phyloP scores from a whole-genome alignment of 2,888 invertebrate species.

The Drosophila yooni region DNA sequence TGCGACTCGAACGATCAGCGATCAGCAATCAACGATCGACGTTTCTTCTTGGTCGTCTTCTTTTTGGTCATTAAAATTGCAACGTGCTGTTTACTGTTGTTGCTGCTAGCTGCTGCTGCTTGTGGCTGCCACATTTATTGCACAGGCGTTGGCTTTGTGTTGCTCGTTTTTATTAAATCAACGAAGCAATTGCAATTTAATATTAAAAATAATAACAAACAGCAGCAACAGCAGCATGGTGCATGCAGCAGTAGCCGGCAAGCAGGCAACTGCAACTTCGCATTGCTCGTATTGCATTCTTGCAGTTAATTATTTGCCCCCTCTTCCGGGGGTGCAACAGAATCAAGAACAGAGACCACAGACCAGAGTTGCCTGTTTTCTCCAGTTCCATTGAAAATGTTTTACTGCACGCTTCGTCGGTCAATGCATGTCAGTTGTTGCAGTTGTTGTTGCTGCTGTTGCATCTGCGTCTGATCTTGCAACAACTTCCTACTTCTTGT shows the following conservation, averaged over 20 bases:
- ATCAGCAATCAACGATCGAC: constrained; percentile 64
- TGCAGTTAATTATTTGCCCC: constrained; percentile 77
- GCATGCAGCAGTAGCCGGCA: constrained; percentile 24
- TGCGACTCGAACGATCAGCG: constrained; percentile 69
- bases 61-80: constrained; percentile 77
- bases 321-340: constrained; percentile 25
- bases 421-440: constrained; percentile 73
- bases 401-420: constrained; percentile 78
- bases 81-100: constrained; percentile 78
- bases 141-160: constrained; percentile 70
- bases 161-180: constrained; percentile 78
- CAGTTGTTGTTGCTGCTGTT: constrained; percentile 43
- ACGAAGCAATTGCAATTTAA: constrained; percentile 81
- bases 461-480: constrained; percentile 79
- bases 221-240: constrained; percentile 56
- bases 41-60: constrained; percentile 46
- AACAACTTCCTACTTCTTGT: constrained; percentile 79
- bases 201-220: constrained; percentile 82
- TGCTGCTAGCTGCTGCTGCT: constrained; percentile 38
- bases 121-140: constrained; percentile 67
- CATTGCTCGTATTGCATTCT: constrained; percentile 79
- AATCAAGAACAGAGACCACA: constrained; percentile 29
- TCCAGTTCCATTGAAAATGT: constrained; percentile 78
- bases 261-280: constrained; percentile 33
- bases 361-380: constrained; percentile 61